Conservation (phyloP, 2,888 invertebrate genomes). For the Hypomecis punctinalis region DNA sequence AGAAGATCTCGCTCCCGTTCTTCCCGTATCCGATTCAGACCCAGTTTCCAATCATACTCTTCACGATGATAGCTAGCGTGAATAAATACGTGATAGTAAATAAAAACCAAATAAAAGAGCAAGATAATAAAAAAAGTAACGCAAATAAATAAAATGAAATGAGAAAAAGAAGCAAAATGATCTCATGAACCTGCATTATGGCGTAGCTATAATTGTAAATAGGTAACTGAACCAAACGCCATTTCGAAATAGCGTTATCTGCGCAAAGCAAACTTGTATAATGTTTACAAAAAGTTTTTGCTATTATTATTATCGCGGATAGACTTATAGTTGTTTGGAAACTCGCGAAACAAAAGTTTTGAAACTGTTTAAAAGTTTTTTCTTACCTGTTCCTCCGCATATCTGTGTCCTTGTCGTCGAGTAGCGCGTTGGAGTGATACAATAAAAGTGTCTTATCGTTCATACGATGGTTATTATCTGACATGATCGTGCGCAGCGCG, state of each 20-base stretch:
- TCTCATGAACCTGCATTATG: slow-evolving; percentile 58
- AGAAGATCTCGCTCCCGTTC: slow-evolving; percentile 91
- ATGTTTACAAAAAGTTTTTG: slow-evolving; percentile 69
- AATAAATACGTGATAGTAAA: slow-evolving; percentile 51
- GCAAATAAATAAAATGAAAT: slow-evolving; percentile 29
- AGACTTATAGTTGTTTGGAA: slow-evolving; percentile 54
- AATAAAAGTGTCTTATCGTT: slow-evolving; percentile 76
- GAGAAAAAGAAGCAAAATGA: slow-evolving; percentile 54
- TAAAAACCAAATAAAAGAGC: slow-evolving; percentile 42
- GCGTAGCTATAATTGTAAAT: slow-evolving; percentile 42
- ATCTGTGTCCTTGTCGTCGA: slow-evolving; percentile 60
- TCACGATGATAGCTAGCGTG: slow-evolving; percentile 72
- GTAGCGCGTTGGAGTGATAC: slow-evolving; percentile 57
- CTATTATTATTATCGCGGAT: slow-evolving; percentile 54
- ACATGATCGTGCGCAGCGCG: slow-evolving; percentile 61
- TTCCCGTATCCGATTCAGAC: slow-evolving; percentile 85
- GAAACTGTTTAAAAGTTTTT: slow-evolving; percentile 58
- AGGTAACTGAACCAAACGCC: slow-evolving; percentile 47
- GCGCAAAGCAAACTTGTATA: slow-evolving; percentile 58
- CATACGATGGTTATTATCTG: slow-evolving; percentile 70
- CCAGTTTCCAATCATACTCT: slow-evolving; percentile 73
- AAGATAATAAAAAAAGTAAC: slow-evolving; percentile 40
- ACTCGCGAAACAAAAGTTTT: slow-evolving; percentile 54
- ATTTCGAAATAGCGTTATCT: slow-evolving; percentile 59
- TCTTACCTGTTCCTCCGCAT: slow-evolving; percentile 79